Base-by-base conservation (phyloP, 2,888 invertebrate species). In the Eulithis prunata region DNA sequence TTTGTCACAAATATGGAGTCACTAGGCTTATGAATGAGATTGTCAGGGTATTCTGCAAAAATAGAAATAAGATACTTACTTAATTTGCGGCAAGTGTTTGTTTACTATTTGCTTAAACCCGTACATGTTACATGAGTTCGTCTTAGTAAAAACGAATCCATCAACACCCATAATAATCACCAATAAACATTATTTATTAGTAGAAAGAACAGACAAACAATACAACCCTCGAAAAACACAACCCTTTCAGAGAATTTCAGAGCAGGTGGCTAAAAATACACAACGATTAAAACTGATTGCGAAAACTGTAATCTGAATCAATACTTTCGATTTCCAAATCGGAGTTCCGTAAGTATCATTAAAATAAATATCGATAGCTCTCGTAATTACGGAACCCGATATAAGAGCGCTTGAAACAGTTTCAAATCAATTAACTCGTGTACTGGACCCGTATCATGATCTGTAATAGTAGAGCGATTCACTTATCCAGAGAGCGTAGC, bases 351-450 rank as follows among this genome's bases (percentile, higher is more conserved):
- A 60, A 46, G 36, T 61, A 64, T 46, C 52, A 62, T 66, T 65
- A 59, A 66, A 57, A 55, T 59, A 64, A 63, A 66, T 66, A 63
- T 63, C 57, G 52, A 62, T 47, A 52, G 43, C 28, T 55, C 64
- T 61, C 49, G 58, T 62, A 71, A 69, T 71, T 68, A 69, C 69
- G 57, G 68, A 57, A 57, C 64, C 45, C 59, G 66, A 68, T 64
- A 53, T 64, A 57, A 64, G 69, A 36, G 67, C 52, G 51, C 69
- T 71, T 61, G 65, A 36, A 57, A 64, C 66, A 58, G 52, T 64
- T 60, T 54, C 57, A 45, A 55, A 58, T 59, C 67, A 71, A 71
- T 71, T 67, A 67, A 64, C 47, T 68, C 67, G 47, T 63, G 36
- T 57, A 46, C 63, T 61, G 60, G 49, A 49, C 21, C 47, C 21